Percentiles rank a stretch among this genome's conserved stretches.
Conservation (phyloP, 2,797 vertebrate species). For the Enteromius argenteus region DNA sequence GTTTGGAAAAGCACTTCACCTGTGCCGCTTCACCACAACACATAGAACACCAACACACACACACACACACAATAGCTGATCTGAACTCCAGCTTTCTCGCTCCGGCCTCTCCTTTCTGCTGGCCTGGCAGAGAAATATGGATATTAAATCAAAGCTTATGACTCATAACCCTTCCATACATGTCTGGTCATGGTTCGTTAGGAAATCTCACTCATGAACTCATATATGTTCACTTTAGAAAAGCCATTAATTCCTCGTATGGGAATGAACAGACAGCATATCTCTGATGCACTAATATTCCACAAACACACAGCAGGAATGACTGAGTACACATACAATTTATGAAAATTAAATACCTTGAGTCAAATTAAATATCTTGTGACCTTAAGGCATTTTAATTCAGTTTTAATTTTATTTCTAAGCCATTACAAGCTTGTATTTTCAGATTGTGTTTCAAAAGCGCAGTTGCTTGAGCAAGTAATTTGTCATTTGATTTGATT, state of each 20-base stretch:
- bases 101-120: constrained; percentile 26
- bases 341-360: neutral
- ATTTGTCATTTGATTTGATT: neutral
- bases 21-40: constrained; percentile 10
- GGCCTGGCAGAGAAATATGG: constrained; percentile 32
- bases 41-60: neutral
- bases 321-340: neutral
- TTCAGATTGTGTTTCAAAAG: neutral
- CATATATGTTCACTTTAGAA: neutral
- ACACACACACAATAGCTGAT: neutral
- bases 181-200: constrained; percentile 15
- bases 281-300: neutral
- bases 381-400: neutral
- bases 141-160: constrained; percentile 29
- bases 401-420: neutral
- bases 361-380: neutral
- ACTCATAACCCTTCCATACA: constrained; percentile 28
- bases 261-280: neutral
- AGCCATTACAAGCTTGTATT: neutral
- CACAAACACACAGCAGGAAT: neutral
- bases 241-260: neutral
- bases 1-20: constrained; percentile 6
- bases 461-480: neutral
- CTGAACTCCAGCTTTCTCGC: constrained; percentile 8
- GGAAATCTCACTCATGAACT: constrained; percentile 1